A percentile compares a stretch with the other conserved stretches of the same genome.
phyloP scores from a whole-genome alignment of 2,113 vertebrate genomes.

The Spilogale gracilis region DNA sequence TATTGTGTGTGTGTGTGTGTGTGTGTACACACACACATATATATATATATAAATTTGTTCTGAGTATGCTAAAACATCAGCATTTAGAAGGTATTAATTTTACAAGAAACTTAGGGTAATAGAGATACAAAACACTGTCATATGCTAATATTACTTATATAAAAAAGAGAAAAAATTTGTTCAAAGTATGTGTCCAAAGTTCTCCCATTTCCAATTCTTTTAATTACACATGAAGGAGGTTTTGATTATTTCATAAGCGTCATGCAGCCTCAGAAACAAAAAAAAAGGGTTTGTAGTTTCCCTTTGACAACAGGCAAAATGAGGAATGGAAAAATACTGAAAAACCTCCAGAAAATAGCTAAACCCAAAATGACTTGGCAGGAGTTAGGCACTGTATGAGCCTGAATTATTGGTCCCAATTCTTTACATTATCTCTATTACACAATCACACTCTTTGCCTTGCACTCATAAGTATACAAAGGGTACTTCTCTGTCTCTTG shows the following conservation, averaged over 20 bases:
- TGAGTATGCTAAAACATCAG: background rate
- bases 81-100: background rate
- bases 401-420: background rate
- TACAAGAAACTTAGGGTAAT: background rate
- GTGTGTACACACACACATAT: background rate
- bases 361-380: background rate
- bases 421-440: background rate
- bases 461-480: too few relatives aligned
- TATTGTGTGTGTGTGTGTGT: background rate
- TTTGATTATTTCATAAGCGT: background rate
- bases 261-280: background rate
- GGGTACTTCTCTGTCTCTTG: background rate
- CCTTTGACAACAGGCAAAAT: background rate
- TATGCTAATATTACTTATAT: background rate
- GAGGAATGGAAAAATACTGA: background rate
- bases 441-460: background rate
- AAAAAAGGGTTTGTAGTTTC: background rate
- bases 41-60: background rate
- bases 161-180: background rate
- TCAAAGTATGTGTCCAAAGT: constrained; percentile 1
- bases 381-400: background rate
- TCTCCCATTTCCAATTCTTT: constrained; percentile 28
- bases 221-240: background rate
- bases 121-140: background rate
- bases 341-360: background rate